Evolutionary conservation across 2,797 vertebrate genomes (phyloP), one percentile per base, ranked within the genome.

Genomic region (Phalloptychus januarius): DNA sequence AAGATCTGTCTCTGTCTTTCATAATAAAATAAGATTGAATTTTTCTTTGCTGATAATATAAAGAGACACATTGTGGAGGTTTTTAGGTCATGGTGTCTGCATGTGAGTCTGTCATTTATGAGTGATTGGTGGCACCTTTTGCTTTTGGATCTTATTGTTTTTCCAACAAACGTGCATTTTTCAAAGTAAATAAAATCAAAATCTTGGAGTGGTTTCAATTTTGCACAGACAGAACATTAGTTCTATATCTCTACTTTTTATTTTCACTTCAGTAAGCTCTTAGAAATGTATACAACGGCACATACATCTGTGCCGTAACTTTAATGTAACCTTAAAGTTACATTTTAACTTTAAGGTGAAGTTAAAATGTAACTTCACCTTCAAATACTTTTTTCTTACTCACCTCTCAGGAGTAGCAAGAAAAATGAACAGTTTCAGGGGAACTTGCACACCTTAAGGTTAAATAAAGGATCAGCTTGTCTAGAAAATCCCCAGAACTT

Each of bases 151-250:
- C 85, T 85, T 23, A 50, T 79, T 71, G 79, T 79, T 76, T 82
- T 82, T 77, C 78, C 79, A 82, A 85, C 69, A 73, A 79, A 63
- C 71, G 78, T 85, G 77, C 89, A 80, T 75, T 79, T 78, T 87
- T 91, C 79, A 87, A 87, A 81, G 79, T 82, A 77, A 88, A 83
- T n/a, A 74, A 58, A 84, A 86, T 81, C 38, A 84, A 84, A 85
- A 56, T 71, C 52, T 74, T 74, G 45, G 36, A 1, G 18, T 84
- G 67, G 61, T 44, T n/a, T 42, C 70, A 67, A 78, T 44, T 79
- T 70, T 77, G 75, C 58, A 75, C 28, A 48, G 5, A 13, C 12
- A 83, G 77, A 83, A 82, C 52, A 77, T 56, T 63, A 79, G 56
- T 56, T 79, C 72, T 79, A 31, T 52, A 61, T 77, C 75, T 83